phyloP scores from a whole-genome alignment of 2,113 vertebrate genomes.

The Pseudopodoces humilis region DNA sequence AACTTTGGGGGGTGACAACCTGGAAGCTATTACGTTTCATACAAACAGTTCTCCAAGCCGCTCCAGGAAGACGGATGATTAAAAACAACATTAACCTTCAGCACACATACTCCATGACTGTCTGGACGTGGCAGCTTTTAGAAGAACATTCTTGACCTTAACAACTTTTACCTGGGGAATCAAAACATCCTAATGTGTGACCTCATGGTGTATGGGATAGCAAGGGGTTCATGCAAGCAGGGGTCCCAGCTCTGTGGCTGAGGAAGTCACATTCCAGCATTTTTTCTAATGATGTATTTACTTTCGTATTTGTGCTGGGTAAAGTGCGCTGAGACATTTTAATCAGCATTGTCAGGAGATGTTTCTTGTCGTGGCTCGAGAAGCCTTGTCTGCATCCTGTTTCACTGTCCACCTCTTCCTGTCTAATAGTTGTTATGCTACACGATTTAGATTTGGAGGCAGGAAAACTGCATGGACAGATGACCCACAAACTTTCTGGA shows the following conservation, averaged over 20 bases:
- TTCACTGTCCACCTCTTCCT: slow-evolving; percentile 1
- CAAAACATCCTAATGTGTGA: background rate
- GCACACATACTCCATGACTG: background rate
- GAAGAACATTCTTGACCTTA: background rate
- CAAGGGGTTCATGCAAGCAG: background rate
- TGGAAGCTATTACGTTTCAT: background rate
- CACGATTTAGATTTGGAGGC: background rate
- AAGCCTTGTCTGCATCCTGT: background rate
- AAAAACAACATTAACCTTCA: background rate
- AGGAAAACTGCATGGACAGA: background rate
- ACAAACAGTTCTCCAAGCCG: background rate
- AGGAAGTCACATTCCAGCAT: background rate
- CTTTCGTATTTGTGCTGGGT: background rate
- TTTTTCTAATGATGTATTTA: background rate
- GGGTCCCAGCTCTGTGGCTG: background rate
- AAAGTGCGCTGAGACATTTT: background rate
- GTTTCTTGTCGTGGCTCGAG: background rate
- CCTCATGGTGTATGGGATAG: fast-evolving
- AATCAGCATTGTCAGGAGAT: background rate
- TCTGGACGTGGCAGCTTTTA: background rate
- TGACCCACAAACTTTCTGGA: slow-evolving; percentile 27
- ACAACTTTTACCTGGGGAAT: background rate
- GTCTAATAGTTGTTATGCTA: background rate
- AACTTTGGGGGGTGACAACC: background rate
- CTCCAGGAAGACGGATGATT: background rate